phyloP scores from a whole-genome alignment of 35 echinoderm and acorn worm species.

The Strongylocentrotus purpuratus region DNA sequence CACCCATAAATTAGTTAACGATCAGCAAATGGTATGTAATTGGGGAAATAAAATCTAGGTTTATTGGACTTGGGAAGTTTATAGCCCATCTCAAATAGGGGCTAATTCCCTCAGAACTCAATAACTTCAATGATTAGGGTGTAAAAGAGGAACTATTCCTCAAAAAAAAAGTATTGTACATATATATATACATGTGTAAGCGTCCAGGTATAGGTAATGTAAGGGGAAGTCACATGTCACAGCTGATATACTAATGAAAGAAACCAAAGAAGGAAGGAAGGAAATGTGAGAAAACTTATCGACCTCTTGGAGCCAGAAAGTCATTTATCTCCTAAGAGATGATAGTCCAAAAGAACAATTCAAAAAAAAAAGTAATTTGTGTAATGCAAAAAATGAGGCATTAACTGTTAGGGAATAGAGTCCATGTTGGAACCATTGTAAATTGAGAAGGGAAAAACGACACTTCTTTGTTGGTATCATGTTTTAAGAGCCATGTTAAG shows the following conservation, averaged over 20 bases:
- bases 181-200: background rate
- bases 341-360: too few species aligned
- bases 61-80: background rate
- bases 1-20: background rate
- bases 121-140: background rate
- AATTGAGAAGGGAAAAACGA: background rate
- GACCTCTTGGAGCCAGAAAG: too few species aligned
- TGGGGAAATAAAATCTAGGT: slow-evolving; percentile 5
- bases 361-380: too few species aligned
- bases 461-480: background rate
- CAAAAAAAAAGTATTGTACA: background rate
- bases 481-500: background rate
- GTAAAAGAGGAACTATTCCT: background rate
- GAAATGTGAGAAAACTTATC: too few species aligned
- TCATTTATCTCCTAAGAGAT: too few species aligned
- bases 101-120: background rate
- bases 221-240: too few species aligned
- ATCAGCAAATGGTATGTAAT: background rate
- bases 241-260: too few species aligned
- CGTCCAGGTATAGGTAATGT: background rate
- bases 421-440: background rate
- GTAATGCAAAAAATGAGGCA: background rate
- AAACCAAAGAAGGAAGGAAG: too few species aligned
- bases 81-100: background rate
- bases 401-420: too few species aligned